phyloP scores from a whole-genome alignment of 2,113 vertebrate species.

The Meleagris gallopavo region DNA sequence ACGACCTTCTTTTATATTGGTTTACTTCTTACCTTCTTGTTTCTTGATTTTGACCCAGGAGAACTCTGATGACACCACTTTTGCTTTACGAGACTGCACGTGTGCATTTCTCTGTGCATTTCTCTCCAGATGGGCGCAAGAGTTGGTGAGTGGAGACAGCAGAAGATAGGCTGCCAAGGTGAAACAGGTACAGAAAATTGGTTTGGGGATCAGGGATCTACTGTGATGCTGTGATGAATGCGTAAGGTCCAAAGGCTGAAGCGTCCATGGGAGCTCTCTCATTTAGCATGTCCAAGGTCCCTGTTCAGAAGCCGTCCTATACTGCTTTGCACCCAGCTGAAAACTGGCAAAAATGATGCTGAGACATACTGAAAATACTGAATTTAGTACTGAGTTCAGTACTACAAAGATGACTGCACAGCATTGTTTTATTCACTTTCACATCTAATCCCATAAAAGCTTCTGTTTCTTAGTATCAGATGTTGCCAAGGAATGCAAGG shows the following conservation, averaged over 20 bases:
- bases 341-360: too few species aligned
- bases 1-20: not conserved
- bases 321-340: too few species aligned
- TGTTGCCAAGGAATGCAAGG: conserved; percentile 10
- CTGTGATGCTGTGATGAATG: too few species aligned
- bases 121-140: not conserved
- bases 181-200: too few species aligned
- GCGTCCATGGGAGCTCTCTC: too few species aligned
- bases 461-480: not conserved
- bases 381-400: accelerated
- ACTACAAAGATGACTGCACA: not conserved
- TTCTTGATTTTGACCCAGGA: not conserved
- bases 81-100: not conserved
- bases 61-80: not conserved
- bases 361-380: accelerated
- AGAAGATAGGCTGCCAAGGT: too few species aligned
- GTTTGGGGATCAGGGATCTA: too few species aligned
- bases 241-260: too few species aligned
- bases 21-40: not conserved
- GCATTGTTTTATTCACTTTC: not conserved
- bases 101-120: not conserved
- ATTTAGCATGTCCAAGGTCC: too few species aligned
- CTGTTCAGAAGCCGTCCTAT: too few species aligned
- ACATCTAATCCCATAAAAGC: not conserved
- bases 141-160: not conserved